phyloP scores from a whole-genome alignment of 2,113 vertebrate species.

The Centropristis striata region DNA sequence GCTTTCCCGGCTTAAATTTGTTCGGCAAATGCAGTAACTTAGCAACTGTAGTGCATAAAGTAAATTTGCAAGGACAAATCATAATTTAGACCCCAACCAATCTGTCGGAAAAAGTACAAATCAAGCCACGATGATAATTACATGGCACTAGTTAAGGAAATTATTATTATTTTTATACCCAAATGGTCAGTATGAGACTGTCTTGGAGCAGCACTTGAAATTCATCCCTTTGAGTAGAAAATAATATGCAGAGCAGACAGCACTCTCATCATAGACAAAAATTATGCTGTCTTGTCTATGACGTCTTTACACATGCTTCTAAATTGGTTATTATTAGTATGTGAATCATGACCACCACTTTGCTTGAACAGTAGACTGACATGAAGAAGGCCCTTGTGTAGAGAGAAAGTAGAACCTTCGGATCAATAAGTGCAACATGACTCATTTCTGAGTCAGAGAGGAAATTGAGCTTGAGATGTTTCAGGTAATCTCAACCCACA shows the following conservation, averaged over 20 bases:
- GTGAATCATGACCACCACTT: slow-evolving; percentile 13
- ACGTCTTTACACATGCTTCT: slow-evolving; percentile 12
- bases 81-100: slow-evolving; percentile 8
- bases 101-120: not conserved
- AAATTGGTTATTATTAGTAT: slow-evolving; percentile 16
- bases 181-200: not conserved
- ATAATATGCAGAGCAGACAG: not conserved
- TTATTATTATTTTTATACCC: not conserved
- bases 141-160: not conserved
- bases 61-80: slow-evolving; percentile 14
- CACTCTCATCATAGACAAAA: not conserved
- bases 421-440: slow-evolving; percentile 26
- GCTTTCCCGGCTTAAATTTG: too few species aligned
- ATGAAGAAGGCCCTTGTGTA: not conserved
- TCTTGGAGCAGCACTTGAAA: not conserved
- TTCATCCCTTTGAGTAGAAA: slow-evolving; percentile 9
- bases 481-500: not conserved
- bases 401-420: not conserved
- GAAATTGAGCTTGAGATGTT: slow-evolving; percentile 35
- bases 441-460: slow-evolving; percentile 26
- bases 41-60: not conserved
- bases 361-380: slow-evolving; percentile 2
- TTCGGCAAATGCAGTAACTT: too few species aligned
- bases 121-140: not conserved
- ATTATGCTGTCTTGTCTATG: slow-evolving; percentile 1